Evolutionary conservation across 2,797 vertebrate species (phyloP), one percentile per base, ranked within the genome.

Genomic region (Bucorvus abyssinicus): DNA sequence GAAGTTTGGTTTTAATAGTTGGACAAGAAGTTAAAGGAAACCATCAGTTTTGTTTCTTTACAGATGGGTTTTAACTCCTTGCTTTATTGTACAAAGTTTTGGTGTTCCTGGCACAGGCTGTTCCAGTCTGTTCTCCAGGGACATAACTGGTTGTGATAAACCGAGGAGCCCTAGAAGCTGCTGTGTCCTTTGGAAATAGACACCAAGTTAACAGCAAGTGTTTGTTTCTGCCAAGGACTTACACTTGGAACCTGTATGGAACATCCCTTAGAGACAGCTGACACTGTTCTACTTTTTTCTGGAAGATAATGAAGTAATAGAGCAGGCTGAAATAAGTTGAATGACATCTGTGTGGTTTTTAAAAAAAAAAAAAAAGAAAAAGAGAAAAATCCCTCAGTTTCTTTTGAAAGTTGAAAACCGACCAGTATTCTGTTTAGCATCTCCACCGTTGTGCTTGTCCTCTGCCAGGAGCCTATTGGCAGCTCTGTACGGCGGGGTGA

Each of bases 391-490:
- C 1, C 4, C 30, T 69, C 14, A 0, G 40, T 21, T 63, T 50
- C 36, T 47, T 56, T 40, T 60, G 20, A 55, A 55, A 29, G 52
- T 0, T 65, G 74, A 15, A 7, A 71, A 55, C 49, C 44, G 52
- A 63, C 2, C 22, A 30, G n/a, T 21, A 5, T 60, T 70, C 22
- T 69, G 32, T 67, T 36, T 0, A 55, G 69, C 21, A 63, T 1
- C 64, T 56, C 40, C 2, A 5, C 18, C 0, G 3, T 8, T 34
- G 34, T 70, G 63, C 42, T 49, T 7, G 10, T 76, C 68, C 44
- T 14, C 8, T 4, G 34, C 49, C 5, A 29, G 59, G 2, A 49
- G 82, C 7, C 0, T 11, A 2, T 6, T 2, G 34, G 52, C 45
- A 50, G 75, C 47, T 69, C 24, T 2, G 5, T 19, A 14, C 44